phyloP scores from a whole-genome alignment of 2,113 vertebrate species.

The Myrmecobius fasciatus region DNA sequence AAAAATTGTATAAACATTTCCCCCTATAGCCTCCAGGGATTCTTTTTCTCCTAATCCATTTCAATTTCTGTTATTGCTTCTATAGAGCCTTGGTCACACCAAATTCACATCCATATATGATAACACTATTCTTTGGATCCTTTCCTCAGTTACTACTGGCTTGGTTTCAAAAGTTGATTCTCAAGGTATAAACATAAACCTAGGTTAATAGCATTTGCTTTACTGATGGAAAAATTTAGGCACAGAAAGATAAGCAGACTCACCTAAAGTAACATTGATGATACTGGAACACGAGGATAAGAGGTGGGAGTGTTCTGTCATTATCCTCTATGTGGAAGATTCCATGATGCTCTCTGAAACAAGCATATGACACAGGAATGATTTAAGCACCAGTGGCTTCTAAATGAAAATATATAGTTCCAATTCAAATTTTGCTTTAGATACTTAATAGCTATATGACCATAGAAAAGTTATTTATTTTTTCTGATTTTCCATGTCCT shows the following conservation, averaged over 20 bases:
- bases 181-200: neutral
- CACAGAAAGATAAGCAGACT: conserved; percentile 36
- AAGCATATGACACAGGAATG: neutral
- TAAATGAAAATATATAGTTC: neutral
- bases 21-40: neutral
- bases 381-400: neutral
- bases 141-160: neutral
- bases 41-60: neutral
- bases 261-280: neutral
- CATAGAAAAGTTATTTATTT: too few species aligned
- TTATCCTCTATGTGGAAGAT: neutral
- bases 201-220: neutral
- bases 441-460: too few species aligned
- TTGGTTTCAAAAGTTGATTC: neutral
- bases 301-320: neutral
- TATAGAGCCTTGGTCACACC: neutral
- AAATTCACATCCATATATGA: neutral
- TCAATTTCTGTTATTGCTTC: neutral
- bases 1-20: neutral
- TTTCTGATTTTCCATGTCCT: too few species aligned
- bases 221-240: conserved; percentile 9
- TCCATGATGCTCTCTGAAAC: neutral
- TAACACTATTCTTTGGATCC: neutral
- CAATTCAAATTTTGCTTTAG: neutral
- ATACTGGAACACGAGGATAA: neutral